Evolutionary conservation across 2,113 vertebrate species (phyloP), one percentile per base, ranked within the genome.

Genomic region (Alexandromys fortis): DNA sequence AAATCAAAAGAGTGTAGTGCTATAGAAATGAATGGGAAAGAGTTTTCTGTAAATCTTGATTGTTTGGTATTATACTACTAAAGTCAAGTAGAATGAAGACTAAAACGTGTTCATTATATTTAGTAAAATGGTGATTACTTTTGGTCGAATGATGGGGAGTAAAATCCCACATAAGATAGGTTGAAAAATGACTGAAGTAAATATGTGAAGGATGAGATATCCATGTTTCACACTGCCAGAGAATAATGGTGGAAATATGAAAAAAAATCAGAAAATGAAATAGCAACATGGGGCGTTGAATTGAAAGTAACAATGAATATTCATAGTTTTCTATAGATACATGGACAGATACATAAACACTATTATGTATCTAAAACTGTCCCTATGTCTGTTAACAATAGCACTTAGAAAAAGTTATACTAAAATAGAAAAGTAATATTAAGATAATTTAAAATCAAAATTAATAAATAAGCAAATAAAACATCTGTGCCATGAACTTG

Each of bases 101-200:
- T 45, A 67, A 33, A 61, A 67, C 76, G 42, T 76, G 24, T n/a
- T 45, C 28, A 89, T 24, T 55, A 28, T 58, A 90, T 78, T 90
- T 90, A 87, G 76, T 85, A 67, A 92, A 90, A 73, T 76, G 72
- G 14, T 88, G 76, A 87, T 87, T 52, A 86, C n/a, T 61, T 90
- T 91, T 87, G 7, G 13, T 82, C 47, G 8, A 92, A 45, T 76
- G 33, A 72, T 78, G 24, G 22, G 2, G 30, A 83, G n/a, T n/a
- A 90, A 38, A 90, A 78, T 28, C 0, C 17, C 26, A 5, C 45
- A 58, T 68, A 21, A 42, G 89, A 67, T 22, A 21, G 5, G 12
- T 5, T 90, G 35, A 83, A 9, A 45, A 85, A 63, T 85, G 55
- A 76, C 1, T 72, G 2, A 5, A 92, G 16, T 35, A 79, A 72